phyloP scores from a whole-genome alignment of 2,888 invertebrate species.

The Thymelicus sylvestris region DNA sequence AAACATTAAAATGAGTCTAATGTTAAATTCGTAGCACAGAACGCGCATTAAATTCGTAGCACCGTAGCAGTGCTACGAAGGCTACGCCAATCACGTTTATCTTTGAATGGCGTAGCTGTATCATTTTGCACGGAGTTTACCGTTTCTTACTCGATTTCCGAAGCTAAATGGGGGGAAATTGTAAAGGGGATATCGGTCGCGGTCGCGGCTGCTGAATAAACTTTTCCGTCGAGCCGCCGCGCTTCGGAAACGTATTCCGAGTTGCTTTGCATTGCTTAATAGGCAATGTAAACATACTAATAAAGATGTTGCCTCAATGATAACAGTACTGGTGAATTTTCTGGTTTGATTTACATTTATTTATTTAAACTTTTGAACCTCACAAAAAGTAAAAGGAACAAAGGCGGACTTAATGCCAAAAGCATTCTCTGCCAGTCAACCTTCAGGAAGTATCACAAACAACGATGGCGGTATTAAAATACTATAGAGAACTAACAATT shows the following conservation, averaged over 20 bases:
- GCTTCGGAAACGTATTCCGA: background rate
- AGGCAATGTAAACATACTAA: background rate
- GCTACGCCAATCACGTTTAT: slow-evolving; percentile 4
- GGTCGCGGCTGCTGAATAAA: slow-evolving; percentile 24
- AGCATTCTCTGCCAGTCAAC: too few species aligned
- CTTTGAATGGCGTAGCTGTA: slow-evolving; percentile 17
- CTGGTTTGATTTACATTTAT: too few species aligned
- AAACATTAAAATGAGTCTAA: background rate
- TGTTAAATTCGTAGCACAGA: background rate
- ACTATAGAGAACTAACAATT: too few species aligned
- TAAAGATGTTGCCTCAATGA: too few species aligned
- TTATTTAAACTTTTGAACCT: too few species aligned
- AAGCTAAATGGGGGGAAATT: slow-evolving; percentile 30
- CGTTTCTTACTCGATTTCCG: slow-evolving; percentile 32
- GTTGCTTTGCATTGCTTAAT: background rate
- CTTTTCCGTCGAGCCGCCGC: slow-evolving; percentile 22
- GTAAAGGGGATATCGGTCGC: slow-evolving; percentile 30
- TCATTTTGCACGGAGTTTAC: slow-evolving; percentile 12
- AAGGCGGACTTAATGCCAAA: too few species aligned
- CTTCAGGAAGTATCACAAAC: too few species aligned
- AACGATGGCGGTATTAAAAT: too few species aligned
- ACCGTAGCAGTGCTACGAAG: slow-evolving; percentile 10
- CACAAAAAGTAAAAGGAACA: too few species aligned
- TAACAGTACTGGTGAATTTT: too few species aligned
- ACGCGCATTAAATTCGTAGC: background rate